Conservation (phyloP, 2,113 vertebrate species). For the Thinocorus orbignyianus region DNA sequence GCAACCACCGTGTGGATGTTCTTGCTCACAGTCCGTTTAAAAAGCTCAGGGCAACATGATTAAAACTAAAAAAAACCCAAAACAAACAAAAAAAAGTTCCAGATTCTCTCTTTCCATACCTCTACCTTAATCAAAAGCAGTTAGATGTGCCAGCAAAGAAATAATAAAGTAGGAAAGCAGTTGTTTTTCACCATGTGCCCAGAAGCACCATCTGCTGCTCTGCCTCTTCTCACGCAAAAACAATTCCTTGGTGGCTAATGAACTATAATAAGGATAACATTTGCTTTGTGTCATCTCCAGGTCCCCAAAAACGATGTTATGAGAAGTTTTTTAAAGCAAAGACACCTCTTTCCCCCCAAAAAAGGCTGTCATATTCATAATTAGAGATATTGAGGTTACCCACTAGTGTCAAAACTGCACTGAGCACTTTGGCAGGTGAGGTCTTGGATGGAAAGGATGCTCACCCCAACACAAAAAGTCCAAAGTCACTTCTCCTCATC, state of each 20-base stretch:
- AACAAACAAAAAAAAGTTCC: background rate
- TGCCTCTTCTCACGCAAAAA: background rate
- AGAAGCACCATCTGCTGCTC: background rate
- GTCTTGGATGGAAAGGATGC: background rate
- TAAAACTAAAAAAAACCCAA: no score
- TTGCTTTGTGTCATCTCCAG: background rate
- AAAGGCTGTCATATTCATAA: background rate
- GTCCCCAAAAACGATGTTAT: accelerated
- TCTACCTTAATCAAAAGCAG: background rate
- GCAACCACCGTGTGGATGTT: accelerated
- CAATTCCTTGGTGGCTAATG: background rate
- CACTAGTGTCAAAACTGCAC: background rate
- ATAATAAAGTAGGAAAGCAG: background rate
- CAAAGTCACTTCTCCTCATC: background rate
- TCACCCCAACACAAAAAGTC: no score
- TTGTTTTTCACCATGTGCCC: background rate
- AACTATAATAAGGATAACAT: background rate
- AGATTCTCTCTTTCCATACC: background rate
- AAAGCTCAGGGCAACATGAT: background rate
- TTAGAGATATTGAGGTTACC: background rate
- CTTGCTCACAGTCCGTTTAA: accelerated
- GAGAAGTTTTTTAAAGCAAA: background rate
- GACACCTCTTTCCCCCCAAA: accelerated
- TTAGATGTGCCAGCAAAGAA: background rate
- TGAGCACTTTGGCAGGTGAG: background rate